phyloP scores from a whole-genome alignment of 2,888 invertebrate species.

The Diaperis boleti region DNA sequence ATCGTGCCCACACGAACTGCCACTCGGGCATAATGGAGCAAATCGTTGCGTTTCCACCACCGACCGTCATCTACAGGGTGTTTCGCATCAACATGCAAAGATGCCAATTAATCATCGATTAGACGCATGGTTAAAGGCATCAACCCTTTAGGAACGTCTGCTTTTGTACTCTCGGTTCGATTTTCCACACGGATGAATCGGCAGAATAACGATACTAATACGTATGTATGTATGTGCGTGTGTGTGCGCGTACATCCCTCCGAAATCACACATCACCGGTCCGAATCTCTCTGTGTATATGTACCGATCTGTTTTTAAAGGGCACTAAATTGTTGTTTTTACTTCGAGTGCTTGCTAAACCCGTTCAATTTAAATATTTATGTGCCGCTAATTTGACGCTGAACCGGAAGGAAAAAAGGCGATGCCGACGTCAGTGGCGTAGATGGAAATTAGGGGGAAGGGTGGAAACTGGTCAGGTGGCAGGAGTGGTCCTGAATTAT shows the following conservation, averaged over 20 bases:
- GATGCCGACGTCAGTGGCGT: background rate
- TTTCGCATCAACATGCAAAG: constrained; percentile 55
- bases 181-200: constrained; percentile 53
- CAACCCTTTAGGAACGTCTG: constrained; percentile 53
- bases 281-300: too few relatives aligned
- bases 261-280: constrained; percentile 18
- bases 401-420: constrained; percentile 34
- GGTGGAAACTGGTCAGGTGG: background rate
- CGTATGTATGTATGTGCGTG: constrained; percentile 10
- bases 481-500: too few relatives aligned
- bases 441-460: background rate
- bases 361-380: constrained; percentile 41
- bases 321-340: constrained; percentile 44
- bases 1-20: constrained; percentile 60
- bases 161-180: constrained; percentile 52
- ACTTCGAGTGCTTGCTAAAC: constrained; percentile 39
- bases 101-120: constrained; percentile 61
- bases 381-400: constrained; percentile 37
- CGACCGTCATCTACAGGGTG: constrained; percentile 26
- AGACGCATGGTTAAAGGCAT: constrained; percentile 53
- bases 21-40: constrained; percentile 47
- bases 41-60: constrained; percentile 23
- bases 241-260: background rate
- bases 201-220: constrained; percentile 55
- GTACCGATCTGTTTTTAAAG: constrained; percentile 40